Base-by-base conservation (phyloP, 2,113 vertebrate genomes). In the Nibea coibor region DNA sequence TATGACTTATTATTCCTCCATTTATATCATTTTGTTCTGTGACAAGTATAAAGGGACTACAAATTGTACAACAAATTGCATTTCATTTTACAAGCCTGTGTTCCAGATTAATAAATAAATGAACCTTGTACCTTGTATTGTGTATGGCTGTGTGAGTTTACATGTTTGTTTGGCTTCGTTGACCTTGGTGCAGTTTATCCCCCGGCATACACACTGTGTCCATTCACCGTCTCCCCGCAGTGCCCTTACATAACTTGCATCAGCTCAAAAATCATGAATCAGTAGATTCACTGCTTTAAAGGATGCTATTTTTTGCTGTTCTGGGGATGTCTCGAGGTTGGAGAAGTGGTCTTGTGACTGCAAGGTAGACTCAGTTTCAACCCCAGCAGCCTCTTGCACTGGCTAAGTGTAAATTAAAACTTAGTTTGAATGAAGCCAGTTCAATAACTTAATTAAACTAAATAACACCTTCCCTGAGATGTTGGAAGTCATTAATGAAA, bases 181-280 rank as follows among this genome's bases (percentile, higher is more conserved):
- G 61, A 43, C 43, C 31, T 20, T 12, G 43, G 43, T 14, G 50
- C 50, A 74, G 61, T 74, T 56, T 19, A 53, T 57, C 73, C 48
- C 12, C 31, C 48, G 76, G 76, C 80, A 15, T 15, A 43, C 31
- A 83, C 80, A 83, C 72, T 74, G 67, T 47, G 31, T 62, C 61
- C 65, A 83, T 84, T 81, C 70, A 81, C 17, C 7, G 17, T 11
- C 51, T 31, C 47, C 35, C 65, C 59, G 47, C 80, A 73, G 62
- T 5, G 75, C 10, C 28, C 64, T 74, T 86, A 75, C 61, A 42
- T 22, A 81, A 75, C 48, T 48, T 51, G n/a, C 72, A 59, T 53
- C 65, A 57, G 69, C 35, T 26, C 51, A 61, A 48, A 78, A 71
- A 57, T 83, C 56, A 80, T 70, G 47, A 81, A 81, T 84, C 78